Base-by-base conservation (phyloP, 2,888 invertebrate genomes). In the Gnatocerus cornutus region DNA sequence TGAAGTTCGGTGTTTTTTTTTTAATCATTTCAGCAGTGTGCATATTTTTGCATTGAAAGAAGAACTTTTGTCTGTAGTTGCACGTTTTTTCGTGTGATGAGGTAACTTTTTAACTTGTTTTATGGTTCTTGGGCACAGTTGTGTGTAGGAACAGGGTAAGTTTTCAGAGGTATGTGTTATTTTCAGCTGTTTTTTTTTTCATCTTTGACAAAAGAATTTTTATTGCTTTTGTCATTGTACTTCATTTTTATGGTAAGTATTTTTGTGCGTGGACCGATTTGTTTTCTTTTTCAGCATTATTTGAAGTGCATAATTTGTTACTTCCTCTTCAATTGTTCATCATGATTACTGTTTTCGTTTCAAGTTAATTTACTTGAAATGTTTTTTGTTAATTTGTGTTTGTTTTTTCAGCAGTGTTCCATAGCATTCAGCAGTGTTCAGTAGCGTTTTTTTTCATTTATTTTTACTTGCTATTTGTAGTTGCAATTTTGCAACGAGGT, bases 31-130 rank as follows among this genome's bases (percentile, higher is more conserved):
- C 21, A 46, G 41, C 3, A n/a, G 7, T 7, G 37, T 12, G 41
- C 10, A 53, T 33, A 52, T 58, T 66, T 29, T 14, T 30, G 21
- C 21, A 21, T 4, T 21, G 21, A 21, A 21, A 21, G 21, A 21
- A 21, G 21, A 21, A 21, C 21, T 27, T 33, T 9, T 52, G 50
- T 29, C 6, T 55, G 72, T 76, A 74, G 72, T 76, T 78, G 73
- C 67, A 73, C 71, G 66, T 71, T 55, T 63, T 73, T 77, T 68
- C 71, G 64, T 76, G 72, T 65, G 76, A 74, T 50, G 74, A 74
- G 74, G 74, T 73, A 33, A 4, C n/a, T 1, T 33, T 33, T 33
- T 33, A n/a, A 21, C 21, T 21, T 21, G 21, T 21, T 21, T 21
- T 21, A 21, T 21, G 21, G 4, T 21, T 21, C 12, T n/a, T 43